These are phyloP conservation scores for Lucinisca nassula DNA, from an alignment of 2,888 invertebrate genomes.

Conservation along the genomic window DNA sequence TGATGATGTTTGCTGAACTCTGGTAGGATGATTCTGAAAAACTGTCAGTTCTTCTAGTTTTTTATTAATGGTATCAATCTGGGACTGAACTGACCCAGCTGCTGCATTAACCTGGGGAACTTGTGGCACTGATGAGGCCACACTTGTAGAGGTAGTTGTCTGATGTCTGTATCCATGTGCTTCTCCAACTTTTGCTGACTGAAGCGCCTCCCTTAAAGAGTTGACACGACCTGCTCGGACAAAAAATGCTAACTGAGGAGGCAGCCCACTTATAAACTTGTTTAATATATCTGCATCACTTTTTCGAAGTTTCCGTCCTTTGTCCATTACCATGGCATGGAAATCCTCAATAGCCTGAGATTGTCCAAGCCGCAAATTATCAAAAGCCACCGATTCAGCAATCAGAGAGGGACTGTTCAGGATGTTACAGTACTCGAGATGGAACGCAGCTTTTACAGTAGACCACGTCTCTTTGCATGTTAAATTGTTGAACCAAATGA, in stretches of 20 bases:
- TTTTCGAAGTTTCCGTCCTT: constrained; percentile 23
- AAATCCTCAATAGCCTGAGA: constrained; percentile 25
- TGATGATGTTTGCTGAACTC: neutral
- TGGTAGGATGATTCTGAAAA: neutral
- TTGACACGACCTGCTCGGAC: constrained; percentile 17
- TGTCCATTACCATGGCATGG: constrained; percentile 20
- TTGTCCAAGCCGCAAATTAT: neutral
- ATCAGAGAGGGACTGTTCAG: neutral
- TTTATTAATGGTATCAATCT: neutral
- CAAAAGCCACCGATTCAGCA: constrained; percentile 4
- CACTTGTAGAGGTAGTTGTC: neutral
- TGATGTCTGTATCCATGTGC: constrained; percentile 40
- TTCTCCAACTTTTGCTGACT: constrained; percentile 28
- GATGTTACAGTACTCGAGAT: neutral
- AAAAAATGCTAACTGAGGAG: constrained; percentile 35
- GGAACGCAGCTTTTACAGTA: neutral
- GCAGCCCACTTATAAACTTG: constrained; percentile 28
- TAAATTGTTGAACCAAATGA: neutral
- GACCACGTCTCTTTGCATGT: neutral
- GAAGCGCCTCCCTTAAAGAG: constrained; percentile 15
- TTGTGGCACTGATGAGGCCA: neutral
- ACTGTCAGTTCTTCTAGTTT: neutral
- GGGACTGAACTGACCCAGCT: neutral
- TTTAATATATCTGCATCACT: constrained; percentile 15
- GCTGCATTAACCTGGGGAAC: neutral